Evolutionary conservation across 2,113 vertebrate genomes (phyloP), one percentile per base, ranked within the genome.

Genomic region (Columbina picui): DNA sequence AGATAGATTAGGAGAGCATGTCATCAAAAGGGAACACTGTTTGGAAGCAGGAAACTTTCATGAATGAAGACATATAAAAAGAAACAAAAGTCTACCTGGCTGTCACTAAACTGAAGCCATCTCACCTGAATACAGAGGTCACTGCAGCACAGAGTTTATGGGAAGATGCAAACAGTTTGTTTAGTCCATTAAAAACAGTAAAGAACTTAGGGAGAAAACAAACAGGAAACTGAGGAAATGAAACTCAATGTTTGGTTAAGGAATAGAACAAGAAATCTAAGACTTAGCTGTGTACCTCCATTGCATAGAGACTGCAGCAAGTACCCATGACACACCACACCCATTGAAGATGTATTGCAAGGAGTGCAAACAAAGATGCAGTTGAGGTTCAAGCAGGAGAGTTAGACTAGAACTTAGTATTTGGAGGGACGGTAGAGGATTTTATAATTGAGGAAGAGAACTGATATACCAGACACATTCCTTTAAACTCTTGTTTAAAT

Each of bases 361-460:
- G 30, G 14, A 14, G 5, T 36, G 57, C 22, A 67, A 78, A 49
- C 8, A 63, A 56, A 87, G 45, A 18, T 11, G 23, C 34, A 61
- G 16, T 2, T 0, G 0, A 56, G 13, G 8, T 12, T 71, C 18
- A 67, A 47, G 30, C 6, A 25, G 11, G 5, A 34, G 7, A 90
- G 10, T 57, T n/a, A 61, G 32, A 84, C 36, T 61, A 59, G 25
- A 80, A 56, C 2, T 36, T 52, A 39, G 4, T 27, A 41, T 36
- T 30, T 91, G n/a, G n/a, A 53, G 43, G 30, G 30, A 73, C 5
- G 9, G 14, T 43, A 34, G 19, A 71, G 18, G 34, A 69, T 55
- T 77, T 55, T 57, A 5, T 39, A 55, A 50, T 1, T 69, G 26
- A 55, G 56, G 36, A 73, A 39, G 14, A 73, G 30, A 57, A 57